Evolutionary conservation across 2,797 vertebrate genomes (phyloP).

Genomic region (Catharus ustulatus): DNA sequence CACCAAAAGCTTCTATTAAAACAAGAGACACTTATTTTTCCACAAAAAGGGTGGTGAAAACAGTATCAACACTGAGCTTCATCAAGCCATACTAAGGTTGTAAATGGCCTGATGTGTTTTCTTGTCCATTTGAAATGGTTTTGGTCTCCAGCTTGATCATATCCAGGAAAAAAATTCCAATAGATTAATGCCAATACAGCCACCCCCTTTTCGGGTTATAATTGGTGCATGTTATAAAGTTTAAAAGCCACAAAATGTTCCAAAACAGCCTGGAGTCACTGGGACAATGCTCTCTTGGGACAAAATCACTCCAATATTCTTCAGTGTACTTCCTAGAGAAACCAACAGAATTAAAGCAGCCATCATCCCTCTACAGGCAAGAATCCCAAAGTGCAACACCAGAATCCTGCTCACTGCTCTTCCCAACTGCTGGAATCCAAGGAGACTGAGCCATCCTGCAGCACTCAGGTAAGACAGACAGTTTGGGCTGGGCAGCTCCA

Average conservation of each 20-base stretch:
- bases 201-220: conserved; percentile 41
- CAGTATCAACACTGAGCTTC: neutral
- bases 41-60: neutral
- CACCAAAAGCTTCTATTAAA: neutral
- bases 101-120: neutral
- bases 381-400: neutral
- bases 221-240: conserved; percentile 38
- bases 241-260: conserved; percentile 64
- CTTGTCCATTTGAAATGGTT: conserved; percentile 23
- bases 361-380: neutral
- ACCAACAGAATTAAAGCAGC: neutral
- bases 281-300: conserved; percentile 1
- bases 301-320: conserved; percentile 13
- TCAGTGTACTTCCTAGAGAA: conserved; percentile 40
- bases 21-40: neutral
- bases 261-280: conserved; percentile 46
- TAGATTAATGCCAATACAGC: neutral
- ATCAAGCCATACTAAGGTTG: neutral
- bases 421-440: neutral
- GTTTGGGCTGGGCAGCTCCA: neutral
- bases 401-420: neutral
- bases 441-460: neutral
- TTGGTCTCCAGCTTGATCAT: neutral
- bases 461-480: neutral
- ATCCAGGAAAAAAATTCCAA: conserved; percentile 16